phyloP scores from a whole-genome alignment of 2,888 invertebrate genomes.

The Cremastinae sp. region DNA sequence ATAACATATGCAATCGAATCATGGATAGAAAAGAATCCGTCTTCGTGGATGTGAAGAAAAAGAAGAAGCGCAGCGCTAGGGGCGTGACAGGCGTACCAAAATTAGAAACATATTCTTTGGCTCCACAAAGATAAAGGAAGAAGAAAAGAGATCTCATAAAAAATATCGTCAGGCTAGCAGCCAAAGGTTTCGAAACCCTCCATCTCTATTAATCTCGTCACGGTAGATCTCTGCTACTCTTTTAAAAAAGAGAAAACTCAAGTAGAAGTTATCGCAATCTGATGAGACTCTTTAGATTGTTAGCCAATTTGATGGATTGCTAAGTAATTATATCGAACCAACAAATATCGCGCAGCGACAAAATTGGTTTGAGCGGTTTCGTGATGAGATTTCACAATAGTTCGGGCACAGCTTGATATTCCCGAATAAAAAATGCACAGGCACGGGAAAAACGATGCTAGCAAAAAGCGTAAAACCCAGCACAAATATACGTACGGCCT shows the following conservation, averaged over 20 bases:
- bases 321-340: conserved; percentile 22
- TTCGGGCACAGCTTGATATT: not conserved
- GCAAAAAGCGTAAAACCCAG: conserved; percentile 40
- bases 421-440: not conserved
- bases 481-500: conserved; percentile 67
- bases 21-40: conserved; percentile 3
- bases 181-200: conserved; percentile 41
- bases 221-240: conserved; percentile 50
- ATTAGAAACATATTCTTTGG: conserved; percentile 51
- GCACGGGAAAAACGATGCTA: conserved; percentile 51
- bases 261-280: conserved; percentile 30
- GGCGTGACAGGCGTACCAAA: conserved; percentile 59
- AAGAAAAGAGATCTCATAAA: conserved; percentile 28
- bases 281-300: conserved; percentile 11
- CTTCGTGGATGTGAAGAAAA: conserved; percentile 23
- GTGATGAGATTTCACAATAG: not conserved
- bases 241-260: conserved; percentile 22
- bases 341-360: not conserved
- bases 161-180: conserved; percentile 24
- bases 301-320: conserved; percentile 20
- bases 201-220: conserved; percentile 59
- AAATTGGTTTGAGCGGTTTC: too few relatives aligned
- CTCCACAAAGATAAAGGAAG: conserved; percentile 15
- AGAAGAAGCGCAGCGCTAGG: conserved; percentile 49
- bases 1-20: conserved; percentile 34